phyloP scores from a whole-genome alignment of 2,797 vertebrate genomes.

The Takifugu ocellatus region DNA sequence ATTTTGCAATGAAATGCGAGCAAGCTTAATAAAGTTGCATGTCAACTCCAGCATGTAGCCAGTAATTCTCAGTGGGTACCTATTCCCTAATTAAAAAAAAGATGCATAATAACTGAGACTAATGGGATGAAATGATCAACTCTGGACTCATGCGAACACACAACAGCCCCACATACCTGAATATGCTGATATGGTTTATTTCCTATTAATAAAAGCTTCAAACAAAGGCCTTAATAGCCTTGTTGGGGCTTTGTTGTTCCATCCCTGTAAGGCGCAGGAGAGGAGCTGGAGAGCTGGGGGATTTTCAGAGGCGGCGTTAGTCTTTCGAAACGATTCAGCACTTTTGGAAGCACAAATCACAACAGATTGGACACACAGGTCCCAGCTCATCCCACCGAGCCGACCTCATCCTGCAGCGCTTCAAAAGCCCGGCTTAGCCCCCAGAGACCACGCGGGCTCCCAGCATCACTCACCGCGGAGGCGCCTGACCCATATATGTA shows the following conservation, averaged over 20 bases:
- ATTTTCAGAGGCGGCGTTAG: conserved; percentile 12
- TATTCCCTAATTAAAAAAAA: too few relatives aligned
- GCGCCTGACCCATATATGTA: conserved; percentile 24
- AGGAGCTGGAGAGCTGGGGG: conserved; percentile 1
- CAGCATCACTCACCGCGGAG: conserved; percentile 6
- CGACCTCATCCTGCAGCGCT: conserved; percentile 20
- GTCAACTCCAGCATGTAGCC: too few relatives aligned
- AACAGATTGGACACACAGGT: conserved; percentile 8
- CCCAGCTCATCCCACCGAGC: conserved; percentile 12
- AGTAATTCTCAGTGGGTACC: too few relatives aligned
- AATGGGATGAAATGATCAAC: background rate
- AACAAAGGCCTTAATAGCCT: background rate
- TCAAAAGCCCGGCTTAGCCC: conserved; percentile 14
- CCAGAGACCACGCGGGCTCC: conserved; percentile 10
- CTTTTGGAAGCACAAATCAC: conserved; percentile 23
- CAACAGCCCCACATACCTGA: background rate
- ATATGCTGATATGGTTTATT: background rate
- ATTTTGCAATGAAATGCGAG: too few relatives aligned
- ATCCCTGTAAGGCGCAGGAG: conserved; percentile 3
- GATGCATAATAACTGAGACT: too few relatives aligned
- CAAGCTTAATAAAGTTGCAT: too few relatives aligned
- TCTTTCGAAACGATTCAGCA: conserved; percentile 29
- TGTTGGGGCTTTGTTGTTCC: conserved; percentile 3
- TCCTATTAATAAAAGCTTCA: background rate
- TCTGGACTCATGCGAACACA: background rate